A percentile compares a stretch with the other conserved stretches of the same genome.
phyloP scores from a whole-genome alignment of 2,888 invertebrate species.

The Drosophila seclusa region DNA sequence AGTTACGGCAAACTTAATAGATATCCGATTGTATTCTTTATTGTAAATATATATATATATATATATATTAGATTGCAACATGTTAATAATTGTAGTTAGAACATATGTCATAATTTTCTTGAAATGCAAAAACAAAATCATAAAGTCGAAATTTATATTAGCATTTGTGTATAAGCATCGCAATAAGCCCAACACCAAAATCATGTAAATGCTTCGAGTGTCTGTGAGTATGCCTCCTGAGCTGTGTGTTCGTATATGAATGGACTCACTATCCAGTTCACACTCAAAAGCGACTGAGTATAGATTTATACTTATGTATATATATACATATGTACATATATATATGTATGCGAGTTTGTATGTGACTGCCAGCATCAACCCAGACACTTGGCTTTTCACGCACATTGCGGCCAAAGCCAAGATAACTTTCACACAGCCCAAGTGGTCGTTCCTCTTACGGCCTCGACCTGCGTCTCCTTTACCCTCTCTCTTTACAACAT shows the following conservation, averaged over 20 bases:
- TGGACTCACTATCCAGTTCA: constrained; percentile 23
- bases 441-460: constrained; percentile 42
- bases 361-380: constrained; percentile 59
- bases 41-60: background rate
- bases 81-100: background rate
- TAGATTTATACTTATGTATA: constrained; percentile 7
- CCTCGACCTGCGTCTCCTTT: constrained; percentile 21
- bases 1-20: background rate
- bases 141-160: constrained; percentile 5
- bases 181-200: constrained; percentile 11
- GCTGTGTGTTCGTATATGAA: constrained; percentile 20
- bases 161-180: constrained; percentile 7
- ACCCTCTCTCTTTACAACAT: background rate
- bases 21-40: background rate
- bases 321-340: background rate
- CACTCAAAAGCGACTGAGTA: constrained; percentile 14
- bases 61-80: background rate
- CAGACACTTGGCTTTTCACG: constrained; percentile 76
- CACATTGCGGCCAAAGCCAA: constrained; percentile 62
- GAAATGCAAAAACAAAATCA: constrained; percentile 11
- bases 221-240: constrained; percentile 22
- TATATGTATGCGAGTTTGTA: background rate
- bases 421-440: constrained; percentile 62
- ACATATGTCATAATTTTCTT: background rate
- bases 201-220: constrained; percentile 60